Percentiles rank a stretch among this genome's conserved stretches.
These are phyloP conservation scores for Cheilosia soror DNA, from an alignment of 2,888 invertebrate species.

Conservation along the genomic window DNA sequence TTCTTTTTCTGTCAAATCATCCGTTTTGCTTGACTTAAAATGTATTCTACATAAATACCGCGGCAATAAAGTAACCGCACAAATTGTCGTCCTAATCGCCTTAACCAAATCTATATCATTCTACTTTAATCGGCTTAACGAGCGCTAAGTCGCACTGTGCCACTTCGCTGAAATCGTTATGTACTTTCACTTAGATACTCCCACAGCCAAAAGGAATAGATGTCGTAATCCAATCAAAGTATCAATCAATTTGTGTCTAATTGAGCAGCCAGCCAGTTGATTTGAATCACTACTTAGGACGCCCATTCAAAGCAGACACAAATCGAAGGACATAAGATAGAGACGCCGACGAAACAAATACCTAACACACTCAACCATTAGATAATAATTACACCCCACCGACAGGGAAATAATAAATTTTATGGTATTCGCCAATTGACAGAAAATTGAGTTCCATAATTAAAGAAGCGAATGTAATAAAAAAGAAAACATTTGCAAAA, in stretches of 20 bases:
- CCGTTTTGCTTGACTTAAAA: slow-evolving; percentile 9
- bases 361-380: slow-evolving; percentile 24
- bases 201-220: slow-evolving; percentile 10
- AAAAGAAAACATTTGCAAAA: slow-evolving; percentile 53
- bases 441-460: slow-evolving; percentile 66
- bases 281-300: slow-evolving; percentile 60
- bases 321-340: slow-evolving; percentile 33
- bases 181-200: slow-evolving; percentile 54
- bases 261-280: slow-evolving; percentile 59
- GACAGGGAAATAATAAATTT: slow-evolving; percentile 49
- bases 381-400: slow-evolving; percentile 64
- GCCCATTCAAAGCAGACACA: slow-evolving; percentile 22
- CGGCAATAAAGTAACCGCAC: slow-evolving; percentile 20
- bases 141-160: slow-evolving; percentile 52
- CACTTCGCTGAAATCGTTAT: slow-evolving; percentile 61
- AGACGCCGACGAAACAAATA: slow-evolving; percentile 6
- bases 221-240: slow-evolving; percentile 72
- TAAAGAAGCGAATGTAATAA: slow-evolving; percentile 4
- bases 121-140: slow-evolving; percentile 63
- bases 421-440: slow-evolving; percentile 60
- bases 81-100: slow-evolving; percentile 52
- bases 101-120: slow-evolving; percentile 69
- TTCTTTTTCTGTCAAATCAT: slow-evolving; percentile 23
- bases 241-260: slow-evolving; percentile 72
- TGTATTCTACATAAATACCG: slow-evolving; percentile 17